Base-by-base conservation (phyloP, 2,797 vertebrate species). In the Sebastes variabilis region DNA sequence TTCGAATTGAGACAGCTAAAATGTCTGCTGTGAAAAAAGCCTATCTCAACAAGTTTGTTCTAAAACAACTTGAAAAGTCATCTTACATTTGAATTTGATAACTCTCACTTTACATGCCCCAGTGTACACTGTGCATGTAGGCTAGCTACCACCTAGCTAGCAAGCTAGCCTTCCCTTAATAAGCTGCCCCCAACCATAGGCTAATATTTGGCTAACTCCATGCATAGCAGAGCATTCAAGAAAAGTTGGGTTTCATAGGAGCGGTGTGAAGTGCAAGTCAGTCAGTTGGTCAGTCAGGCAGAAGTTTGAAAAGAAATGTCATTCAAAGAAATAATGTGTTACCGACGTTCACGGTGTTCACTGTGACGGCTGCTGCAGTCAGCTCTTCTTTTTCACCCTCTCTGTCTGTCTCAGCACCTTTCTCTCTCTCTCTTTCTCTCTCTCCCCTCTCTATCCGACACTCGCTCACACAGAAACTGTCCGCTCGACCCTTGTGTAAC, bases 401-500 rank as follows among this genome's bases (percentile, higher is more conserved):
- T 77, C 79, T 58, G 22, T 85, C 87, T 76, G 61, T 80, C 78
- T 87, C 87, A 75, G 83, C 75, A 80, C 72, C 70, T 87, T 49
- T 52, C 46, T 72, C 70, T 5, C 66, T 70, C 80, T 56, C 65
- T 60, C 65, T 64, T 22, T 29, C 52, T 16, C 67, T 68, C 68
- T 67, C 11, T 22, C 24, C 52, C 13, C 67, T 68, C 68, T 67
- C 11, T n/a, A 8, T 8, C 75, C 72, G 64, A 86, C 79, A 64
- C 65, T 71, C 66, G 18, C 75, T 78, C 88, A 76, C 75, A 72
- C 76, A 82, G 38, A 88, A 79, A 84, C 82, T 82, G 84, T 83
- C 86, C 75, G 7, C 77, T 90, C 84, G 74, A 81, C 76, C 82
- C 78, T 52, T 72, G 77, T 86, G 86, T 84, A 84, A 81, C 82